A percentile compares a stretch with the other conserved stretches of the same genome.
Conservation (phyloP, 23 tunicate genomes). For the Styela clava region DNA sequence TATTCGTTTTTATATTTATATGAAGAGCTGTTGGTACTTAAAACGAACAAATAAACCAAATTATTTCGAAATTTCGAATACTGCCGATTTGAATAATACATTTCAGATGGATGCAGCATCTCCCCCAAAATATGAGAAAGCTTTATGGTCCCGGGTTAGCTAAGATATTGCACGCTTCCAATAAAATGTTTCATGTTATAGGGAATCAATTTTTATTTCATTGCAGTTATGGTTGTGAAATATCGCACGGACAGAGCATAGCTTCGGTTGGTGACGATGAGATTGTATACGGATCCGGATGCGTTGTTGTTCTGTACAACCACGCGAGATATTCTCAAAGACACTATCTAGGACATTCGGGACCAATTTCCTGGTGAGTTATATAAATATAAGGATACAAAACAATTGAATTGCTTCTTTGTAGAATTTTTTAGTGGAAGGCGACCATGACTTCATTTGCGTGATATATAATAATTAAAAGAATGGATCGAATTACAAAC, state of each 20-base stretch:
- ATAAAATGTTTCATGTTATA: too few species aligned
- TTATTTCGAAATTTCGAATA: too few species aligned
- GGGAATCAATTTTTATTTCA: neutral
- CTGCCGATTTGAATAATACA: too few species aligned
- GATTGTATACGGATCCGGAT: slow-evolving; percentile 55
- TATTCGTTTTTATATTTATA: too few species aligned
- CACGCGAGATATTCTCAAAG: slow-evolving; percentile 51
- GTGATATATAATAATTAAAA: neutral
- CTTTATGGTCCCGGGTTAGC: too few species aligned
- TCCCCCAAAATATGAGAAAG: too few species aligned
- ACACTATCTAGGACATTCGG: slow-evolving; percentile 62
- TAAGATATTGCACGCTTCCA: too few species aligned
- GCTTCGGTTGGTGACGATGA: slow-evolving; percentile 30
- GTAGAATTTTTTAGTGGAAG: neutral
- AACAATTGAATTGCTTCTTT: neutral
- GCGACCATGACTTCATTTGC: neutral
- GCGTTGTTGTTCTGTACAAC: slow-evolving; percentile 57
- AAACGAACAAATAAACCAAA: too few species aligned
- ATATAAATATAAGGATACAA: neutral
- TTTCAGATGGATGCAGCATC: too few species aligned
- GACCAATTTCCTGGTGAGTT: slow-evolving; percentile 45
- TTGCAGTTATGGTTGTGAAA: slow-evolving; percentile 60
- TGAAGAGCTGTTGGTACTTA: too few species aligned
- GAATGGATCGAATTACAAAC: too few species aligned
- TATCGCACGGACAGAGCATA: slow-evolving; percentile 40